Base-by-base conservation (phyloP, 1,140 invertebrate genomes). In the Lepidotrigona ventralis region DNA sequence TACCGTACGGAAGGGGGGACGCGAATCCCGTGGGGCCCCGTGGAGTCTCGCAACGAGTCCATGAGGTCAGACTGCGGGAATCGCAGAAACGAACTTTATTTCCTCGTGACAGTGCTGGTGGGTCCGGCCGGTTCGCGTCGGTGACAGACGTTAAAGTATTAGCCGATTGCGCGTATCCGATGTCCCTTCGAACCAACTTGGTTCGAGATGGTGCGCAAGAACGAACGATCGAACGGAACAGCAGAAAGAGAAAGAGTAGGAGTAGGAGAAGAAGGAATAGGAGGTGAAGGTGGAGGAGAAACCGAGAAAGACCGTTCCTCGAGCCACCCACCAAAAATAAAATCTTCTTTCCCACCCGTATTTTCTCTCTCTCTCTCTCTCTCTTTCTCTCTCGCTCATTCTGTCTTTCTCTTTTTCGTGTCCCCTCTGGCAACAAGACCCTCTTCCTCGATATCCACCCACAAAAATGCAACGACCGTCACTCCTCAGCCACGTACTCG, bases 101-200 rank as follows among this genome's bases (percentile, higher is more conserved):
- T 85, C 82, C 75, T 81, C 79, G 58, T 79, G 86, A 85, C 79
- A 46, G 72, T 60, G 76, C 72, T 72, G 71, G 83, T 82, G 75
- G 79, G 78, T 75, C 79, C 83, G 72, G 66, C 53, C 79, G 79
- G 83, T 79, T 64, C 56, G 66, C 83, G 21, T 81, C 83, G 79
- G 79, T 88, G 86, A 88, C 86, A 88, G 87, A 88, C 83, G 86
- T 88, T 87, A 88, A 88, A 87, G 83, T 88, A 88, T 88, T 87
- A 88, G 68, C 83, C 86, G 85, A 88, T 88, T 83, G 87, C 86
- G 68, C 76, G 79, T 88, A 88, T 87, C 72, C 86, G 83, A 88
- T 88, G 86, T 88, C 86, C 68, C 83, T 82, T 85, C 83, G 79
- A 85, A 85, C 54, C 6, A 64, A 83, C 29, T 54, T 68, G 87